phyloP scores from a whole-genome alignment of 2,888 invertebrate species.

The Erebia epiphron region DNA sequence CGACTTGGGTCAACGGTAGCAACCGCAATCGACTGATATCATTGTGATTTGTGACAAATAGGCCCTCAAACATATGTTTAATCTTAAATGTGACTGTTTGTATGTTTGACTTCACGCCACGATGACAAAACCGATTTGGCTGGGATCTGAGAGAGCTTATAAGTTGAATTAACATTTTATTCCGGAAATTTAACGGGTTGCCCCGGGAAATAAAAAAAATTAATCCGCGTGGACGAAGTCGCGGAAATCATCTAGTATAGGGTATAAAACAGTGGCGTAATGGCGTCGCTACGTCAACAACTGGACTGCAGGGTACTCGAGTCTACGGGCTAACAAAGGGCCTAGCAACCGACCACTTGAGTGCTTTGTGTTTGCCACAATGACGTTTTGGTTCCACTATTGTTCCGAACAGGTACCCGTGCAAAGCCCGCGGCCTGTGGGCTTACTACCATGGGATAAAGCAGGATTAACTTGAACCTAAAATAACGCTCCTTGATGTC shows the following conservation, averaged over 20 bases:
- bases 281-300: background rate
- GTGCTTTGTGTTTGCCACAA: slow-evolving; percentile 63
- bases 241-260: background rate
- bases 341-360: slow-evolving; percentile 56
- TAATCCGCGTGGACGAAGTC: too few relatives aligned
- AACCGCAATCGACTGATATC: too few relatives aligned
- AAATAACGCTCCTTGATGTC: too few relatives aligned
- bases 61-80: too few relatives aligned
- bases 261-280: background rate
- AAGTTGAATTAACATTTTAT: background rate
- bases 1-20: too few relatives aligned
- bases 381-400: slow-evolving; percentile 65
- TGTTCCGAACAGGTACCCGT: slow-evolving; percentile 60
- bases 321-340: slow-evolving; percentile 4
- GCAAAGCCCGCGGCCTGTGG: too few relatives aligned
- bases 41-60: too few relatives aligned
- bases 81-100: too few relatives aligned
- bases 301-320: slow-evolving; percentile 31
- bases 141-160: background rate
- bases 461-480: too few relatives aligned
- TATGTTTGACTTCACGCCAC: background rate
- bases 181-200: background rate
- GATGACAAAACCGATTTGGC: background rate
- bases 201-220: background rate
- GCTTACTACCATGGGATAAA: too few relatives aligned